phyloP scores from a whole-genome alignment of 2,797 vertebrate genomes.

The Poeciliopsis gracilis region DNA sequence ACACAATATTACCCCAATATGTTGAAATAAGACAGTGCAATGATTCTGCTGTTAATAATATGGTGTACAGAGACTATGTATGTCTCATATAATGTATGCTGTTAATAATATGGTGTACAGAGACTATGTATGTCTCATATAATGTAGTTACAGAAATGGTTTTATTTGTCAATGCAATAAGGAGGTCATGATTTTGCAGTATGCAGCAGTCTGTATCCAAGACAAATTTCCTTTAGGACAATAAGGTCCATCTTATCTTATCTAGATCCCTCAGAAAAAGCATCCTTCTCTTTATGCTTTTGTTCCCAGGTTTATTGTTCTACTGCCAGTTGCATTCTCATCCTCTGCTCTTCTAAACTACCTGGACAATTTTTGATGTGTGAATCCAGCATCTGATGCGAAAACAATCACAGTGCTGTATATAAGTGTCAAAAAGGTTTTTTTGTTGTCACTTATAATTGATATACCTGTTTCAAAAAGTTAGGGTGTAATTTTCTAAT shows the following conservation, averaged over 20 bases:
- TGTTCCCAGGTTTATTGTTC: not conserved
- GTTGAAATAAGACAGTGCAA: not conserved
- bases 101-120: not conserved
- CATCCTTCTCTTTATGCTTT: not conserved
- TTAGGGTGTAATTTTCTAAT: not conserved
- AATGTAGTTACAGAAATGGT: no score
- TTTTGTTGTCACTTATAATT: not conserved
- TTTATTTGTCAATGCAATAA: no score
- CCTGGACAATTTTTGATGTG: not conserved
- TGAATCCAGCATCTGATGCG: not conserved
- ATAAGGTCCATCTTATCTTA: no score
- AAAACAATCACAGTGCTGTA: not conserved
- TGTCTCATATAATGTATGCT: no score
- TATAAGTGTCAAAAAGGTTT: not conserved
- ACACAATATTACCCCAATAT: not conserved
- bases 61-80: not conserved
- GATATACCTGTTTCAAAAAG: not conserved
- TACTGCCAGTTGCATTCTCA: not conserved
- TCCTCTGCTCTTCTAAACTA: not conserved
- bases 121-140: no score
- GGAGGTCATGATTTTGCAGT: no score
- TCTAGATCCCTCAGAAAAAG: not conserved
- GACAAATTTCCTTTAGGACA: no score
- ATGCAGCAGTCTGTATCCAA: no score
- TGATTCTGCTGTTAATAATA: not conserved